phyloP scores from a whole-genome alignment of 2,113 vertebrate species.

The Neogale vison region DNA sequence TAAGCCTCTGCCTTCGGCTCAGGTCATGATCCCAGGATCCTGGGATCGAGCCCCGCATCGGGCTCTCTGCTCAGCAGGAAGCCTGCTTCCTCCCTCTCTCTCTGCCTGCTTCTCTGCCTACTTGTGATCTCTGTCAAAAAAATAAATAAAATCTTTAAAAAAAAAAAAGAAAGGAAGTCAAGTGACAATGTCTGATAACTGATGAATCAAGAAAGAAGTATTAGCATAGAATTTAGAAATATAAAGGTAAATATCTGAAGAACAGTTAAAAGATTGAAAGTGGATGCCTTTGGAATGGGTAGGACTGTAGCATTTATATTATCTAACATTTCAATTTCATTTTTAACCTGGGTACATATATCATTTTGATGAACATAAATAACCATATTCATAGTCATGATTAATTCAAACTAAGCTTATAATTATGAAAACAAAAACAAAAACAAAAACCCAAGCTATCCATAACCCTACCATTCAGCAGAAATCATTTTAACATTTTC shows the following conservation, averaged over 20 bases:
- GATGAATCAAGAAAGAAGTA: neutral
- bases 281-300: neutral
- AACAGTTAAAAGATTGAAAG: neutral
- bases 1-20: no score
- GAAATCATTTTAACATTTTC: neutral
- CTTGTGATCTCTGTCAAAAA: no score
- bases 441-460: neutral
- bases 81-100: no score
- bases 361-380: constrained; percentile 17
- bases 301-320: neutral
- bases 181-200: neutral
- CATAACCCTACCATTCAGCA: neutral
- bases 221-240: neutral
- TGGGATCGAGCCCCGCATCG: no score
- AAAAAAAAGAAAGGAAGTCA: neutral
- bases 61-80: no score
- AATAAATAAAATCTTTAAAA: no score
- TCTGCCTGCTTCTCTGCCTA: no score
- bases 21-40: no score
- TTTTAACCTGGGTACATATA: neutral
- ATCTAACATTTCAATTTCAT: neutral
- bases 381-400: neutral
- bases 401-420: neutral
- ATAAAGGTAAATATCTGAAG: neutral
- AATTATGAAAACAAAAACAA: neutral